These are phyloP conservation scores for Cyanoliseus patagonus DNA, from an alignment of 2,113 vertebrate species.

Conservation along the genomic window DNA sequence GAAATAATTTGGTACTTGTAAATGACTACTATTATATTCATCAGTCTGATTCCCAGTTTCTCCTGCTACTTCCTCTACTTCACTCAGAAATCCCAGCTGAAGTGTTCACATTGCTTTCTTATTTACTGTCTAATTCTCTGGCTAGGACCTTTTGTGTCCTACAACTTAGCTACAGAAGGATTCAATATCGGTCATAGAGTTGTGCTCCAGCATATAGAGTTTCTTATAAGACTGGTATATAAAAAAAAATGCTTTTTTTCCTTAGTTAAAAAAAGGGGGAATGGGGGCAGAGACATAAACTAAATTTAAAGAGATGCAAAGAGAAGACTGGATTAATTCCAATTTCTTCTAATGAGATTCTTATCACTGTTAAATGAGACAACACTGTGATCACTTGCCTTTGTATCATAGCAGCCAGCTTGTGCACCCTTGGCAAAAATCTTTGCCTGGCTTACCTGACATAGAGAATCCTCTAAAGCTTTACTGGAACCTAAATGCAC, in stretches of 20 bases:
- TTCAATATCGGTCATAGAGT: not conserved
- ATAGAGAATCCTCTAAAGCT: not conserved
- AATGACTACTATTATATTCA: not conserved
- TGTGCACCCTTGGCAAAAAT: not conserved
- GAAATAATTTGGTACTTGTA: not conserved
- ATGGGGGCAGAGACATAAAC: not conserved
- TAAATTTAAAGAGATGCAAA: not conserved
- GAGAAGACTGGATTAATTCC: not conserved
- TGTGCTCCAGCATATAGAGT: not conserved
- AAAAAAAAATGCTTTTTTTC: not conserved
- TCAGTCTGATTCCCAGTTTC: not conserved
- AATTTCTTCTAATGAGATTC: not conserved
- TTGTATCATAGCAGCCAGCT: not conserved
- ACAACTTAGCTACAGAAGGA: not conserved
- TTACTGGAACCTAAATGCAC: not conserved
- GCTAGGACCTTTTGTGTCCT: not conserved
- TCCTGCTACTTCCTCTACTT: not conserved
- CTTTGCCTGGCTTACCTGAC: not conserved
- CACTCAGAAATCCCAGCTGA: not conserved
- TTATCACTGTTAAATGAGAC: not conserved
- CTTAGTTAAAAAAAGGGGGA: no score
- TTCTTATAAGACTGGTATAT: not conserved
- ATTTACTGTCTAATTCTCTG: not conserved
- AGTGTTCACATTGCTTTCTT: not conserved
- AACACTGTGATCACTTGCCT: not conserved